Conservation (phyloP, 2,888 invertebrate genomes). For the Hololepta plana region DNA sequence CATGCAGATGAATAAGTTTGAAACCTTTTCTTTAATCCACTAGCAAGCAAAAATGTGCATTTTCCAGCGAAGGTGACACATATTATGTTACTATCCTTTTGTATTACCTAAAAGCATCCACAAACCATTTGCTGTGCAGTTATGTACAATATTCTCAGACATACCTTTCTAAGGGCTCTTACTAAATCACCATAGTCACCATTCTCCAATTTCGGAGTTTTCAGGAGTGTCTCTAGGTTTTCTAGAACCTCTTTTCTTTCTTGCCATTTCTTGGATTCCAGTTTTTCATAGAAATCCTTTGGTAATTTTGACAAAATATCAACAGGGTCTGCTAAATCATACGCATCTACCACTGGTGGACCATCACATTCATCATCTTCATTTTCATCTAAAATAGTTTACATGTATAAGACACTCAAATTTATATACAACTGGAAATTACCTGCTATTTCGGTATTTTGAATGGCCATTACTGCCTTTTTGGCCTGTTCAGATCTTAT, state of each 20-base stretch:
- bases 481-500: slow-evolving; percentile 68
- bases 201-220: slow-evolving; percentile 69
- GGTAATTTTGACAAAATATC: slow-evolving; percentile 86
- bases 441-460: neutral
- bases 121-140: too few species aligned
- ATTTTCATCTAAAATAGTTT: too few species aligned
- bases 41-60: slow-evolving; percentile 64
- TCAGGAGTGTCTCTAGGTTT: slow-evolving; percentile 54
- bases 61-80: slow-evolving; percentile 76
- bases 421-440: slow-evolving; percentile 1
- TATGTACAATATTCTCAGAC: slow-evolving; percentile 3
- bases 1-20: slow-evolving; percentile 64
- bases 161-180: slow-evolving; percentile 68
- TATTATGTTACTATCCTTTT: slow-evolving; percentile 89
- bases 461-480: slow-evolving; percentile 23
- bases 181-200: slow-evolving; percentile 89
- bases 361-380: slow-evolving; percentile 36
- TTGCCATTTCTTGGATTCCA: slow-evolving; percentile 94
- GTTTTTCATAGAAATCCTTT: slow-evolving; percentile 86
- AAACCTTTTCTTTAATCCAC: slow-evolving; percentile 76
- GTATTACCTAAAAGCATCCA: slow-evolving; percentile 55
- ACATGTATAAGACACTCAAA: slow-evolving; percentile 10
- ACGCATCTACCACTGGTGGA: slow-evolving; percentile 59
- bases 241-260: slow-evolving; percentile 88
- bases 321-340: slow-evolving; percentile 79